These are phyloP conservation scores for Fragum whitleyi DNA, from an alignment of 2,888 invertebrate species.

Conservation along the genomic window DNA sequence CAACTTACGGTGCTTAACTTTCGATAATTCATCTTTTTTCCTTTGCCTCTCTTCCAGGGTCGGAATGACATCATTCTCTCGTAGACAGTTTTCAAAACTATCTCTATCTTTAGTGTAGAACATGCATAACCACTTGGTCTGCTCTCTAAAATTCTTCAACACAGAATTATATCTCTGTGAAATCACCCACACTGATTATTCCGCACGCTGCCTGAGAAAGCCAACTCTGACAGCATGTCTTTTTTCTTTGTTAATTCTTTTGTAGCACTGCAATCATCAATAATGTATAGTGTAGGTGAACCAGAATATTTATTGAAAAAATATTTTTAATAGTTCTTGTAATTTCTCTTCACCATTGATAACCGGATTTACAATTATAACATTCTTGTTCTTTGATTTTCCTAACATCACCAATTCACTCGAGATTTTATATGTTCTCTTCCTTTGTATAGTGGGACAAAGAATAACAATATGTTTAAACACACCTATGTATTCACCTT, in stretches of 20 bases:
- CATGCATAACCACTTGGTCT: no score
- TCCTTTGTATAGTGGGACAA: conserved; percentile 39
- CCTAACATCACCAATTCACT: conserved; percentile 34
- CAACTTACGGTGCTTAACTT: no score
- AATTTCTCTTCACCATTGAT: no score
- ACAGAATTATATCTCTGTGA: conserved; percentile 59
- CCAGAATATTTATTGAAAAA: conserved; percentile 36
- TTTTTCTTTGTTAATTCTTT: no score
- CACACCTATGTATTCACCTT: no score
- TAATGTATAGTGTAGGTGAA: no score
- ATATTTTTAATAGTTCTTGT: conserved; percentile 31
- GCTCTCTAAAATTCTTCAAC: conserved; percentile 54
- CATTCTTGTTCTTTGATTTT: conserved; percentile 44
- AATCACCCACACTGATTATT: conserved; percentile 50
- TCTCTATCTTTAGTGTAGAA: no score
- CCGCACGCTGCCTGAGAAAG: conserved; percentile 40
- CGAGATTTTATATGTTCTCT: conserved; percentile 40
- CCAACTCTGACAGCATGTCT: no score
- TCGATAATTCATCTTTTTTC: conserved; percentile 39
- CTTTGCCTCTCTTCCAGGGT: conserved; percentile 41
- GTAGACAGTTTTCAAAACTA: no score
- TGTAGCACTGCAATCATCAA: no score
- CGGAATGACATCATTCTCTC: conserved; percentile 62
- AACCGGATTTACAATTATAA: no score
- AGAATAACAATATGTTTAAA: no score